Conservation (phyloP, 2,797 vertebrate genomes). For the Cryptoblepharus egeriae region DNA sequence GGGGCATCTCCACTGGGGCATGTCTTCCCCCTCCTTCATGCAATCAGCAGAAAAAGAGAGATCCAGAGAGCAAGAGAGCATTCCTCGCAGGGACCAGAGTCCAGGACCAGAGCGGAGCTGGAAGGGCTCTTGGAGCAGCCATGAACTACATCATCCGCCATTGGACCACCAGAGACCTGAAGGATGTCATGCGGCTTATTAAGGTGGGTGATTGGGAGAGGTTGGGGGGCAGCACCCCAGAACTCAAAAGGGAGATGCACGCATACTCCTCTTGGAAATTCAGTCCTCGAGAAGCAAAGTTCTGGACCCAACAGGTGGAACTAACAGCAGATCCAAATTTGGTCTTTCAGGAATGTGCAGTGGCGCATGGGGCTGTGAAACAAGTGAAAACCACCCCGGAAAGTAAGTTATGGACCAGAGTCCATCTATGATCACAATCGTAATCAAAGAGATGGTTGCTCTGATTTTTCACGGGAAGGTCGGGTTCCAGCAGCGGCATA, state of each 20-base stretch:
- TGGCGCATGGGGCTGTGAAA: neutral
- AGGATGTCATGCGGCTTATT: neutral
- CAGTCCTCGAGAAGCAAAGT: neutral
- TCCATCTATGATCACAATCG: accelerated
- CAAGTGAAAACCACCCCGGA: slow-evolving; percentile 12
- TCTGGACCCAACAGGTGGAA: neutral
- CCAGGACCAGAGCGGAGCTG: neutral
- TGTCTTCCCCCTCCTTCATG: neutral
- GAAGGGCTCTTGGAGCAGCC: neutral
- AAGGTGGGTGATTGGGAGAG: neutral
- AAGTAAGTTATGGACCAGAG: neutral
- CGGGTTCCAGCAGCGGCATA: no score
- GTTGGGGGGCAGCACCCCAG: neutral
- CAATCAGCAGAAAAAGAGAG: neutral
- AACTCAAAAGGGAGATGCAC: no score
- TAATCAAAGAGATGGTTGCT: neutral
- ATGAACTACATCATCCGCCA: slow-evolving; percentile 10
- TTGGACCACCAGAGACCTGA: neutral
- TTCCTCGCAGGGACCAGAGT: neutral
- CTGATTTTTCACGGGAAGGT: neutral
- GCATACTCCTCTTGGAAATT: no score
- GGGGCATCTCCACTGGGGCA: neutral
- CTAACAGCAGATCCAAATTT: no score
- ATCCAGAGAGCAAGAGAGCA: no score
- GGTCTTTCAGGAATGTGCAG: slow-evolving; percentile 17